Percentiles rank a stretch among this genome's conserved stretches.
phyloP scores from a whole-genome alignment of 64 coral and sea anemone genomes.

The Actinia tenebrosa region DNA sequence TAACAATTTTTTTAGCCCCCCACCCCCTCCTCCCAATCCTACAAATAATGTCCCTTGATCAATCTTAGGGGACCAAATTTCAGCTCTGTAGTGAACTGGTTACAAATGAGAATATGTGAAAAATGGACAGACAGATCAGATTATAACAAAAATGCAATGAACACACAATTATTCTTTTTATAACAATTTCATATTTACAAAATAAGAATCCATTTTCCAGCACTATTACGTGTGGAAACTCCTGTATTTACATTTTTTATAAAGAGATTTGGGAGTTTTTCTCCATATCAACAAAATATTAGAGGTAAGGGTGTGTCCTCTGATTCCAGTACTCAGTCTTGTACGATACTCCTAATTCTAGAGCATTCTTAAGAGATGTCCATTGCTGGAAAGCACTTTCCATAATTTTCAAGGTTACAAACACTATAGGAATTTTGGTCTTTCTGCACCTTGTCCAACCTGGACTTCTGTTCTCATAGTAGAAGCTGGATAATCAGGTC shows the following conservation, averaged over 20 bases:
- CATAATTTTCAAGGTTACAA: not conserved
- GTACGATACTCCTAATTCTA: too few species aligned
- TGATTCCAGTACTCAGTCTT: too few species aligned
- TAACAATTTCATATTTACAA: not conserved
- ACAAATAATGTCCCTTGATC: too few species aligned
- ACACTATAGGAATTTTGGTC: not conserved
- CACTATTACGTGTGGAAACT: not conserved
- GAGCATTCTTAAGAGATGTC: not conserved
- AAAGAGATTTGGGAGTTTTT: too few species aligned
- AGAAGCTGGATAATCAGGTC: conserved; percentile 31
- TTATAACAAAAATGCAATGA: not conserved
- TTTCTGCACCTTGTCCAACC: conserved; percentile 36
- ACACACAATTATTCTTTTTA: not conserved
- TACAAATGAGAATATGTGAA: too few species aligned
- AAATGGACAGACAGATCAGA: too few species aligned
- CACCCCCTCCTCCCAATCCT: too few species aligned
- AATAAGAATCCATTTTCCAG: not conserved
- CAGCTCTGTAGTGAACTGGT: too few species aligned
- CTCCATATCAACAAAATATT: not conserved
- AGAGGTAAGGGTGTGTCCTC: not conserved
- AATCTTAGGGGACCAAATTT: too few species aligned
- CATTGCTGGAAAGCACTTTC: not conserved
- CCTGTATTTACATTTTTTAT: not conserved
- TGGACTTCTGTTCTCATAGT: conserved; percentile 75
- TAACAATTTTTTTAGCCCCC: too few species aligned